Evolutionary conservation across 2,888 invertebrate genomes (phyloP).

Genomic region (Griposia aprilina): DNA sequence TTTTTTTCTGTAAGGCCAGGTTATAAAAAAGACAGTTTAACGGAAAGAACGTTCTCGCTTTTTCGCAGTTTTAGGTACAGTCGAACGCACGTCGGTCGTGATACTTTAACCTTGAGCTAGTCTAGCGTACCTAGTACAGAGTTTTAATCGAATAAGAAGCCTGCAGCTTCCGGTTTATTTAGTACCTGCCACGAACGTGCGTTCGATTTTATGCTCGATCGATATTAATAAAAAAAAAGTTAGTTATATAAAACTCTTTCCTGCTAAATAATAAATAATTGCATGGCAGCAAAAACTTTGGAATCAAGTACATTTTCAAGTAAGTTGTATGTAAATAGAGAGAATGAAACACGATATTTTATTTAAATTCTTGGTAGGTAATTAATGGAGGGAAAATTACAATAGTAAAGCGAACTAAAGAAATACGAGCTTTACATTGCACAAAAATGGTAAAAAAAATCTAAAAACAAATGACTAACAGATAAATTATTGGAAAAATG

Average conservation of each 20-base stretch:
- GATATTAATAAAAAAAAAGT: too few species aligned
- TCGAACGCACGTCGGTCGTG: neutral
- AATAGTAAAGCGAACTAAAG: neutral
- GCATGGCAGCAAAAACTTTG: neutral
- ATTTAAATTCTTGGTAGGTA: neutral
- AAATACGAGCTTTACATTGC: neutral
- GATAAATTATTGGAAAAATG: neutral
- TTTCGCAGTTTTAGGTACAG: neutral
- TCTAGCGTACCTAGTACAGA: neutral
- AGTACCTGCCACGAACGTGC: neutral
- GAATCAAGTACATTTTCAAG: neutral
- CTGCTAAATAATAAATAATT: neutral
- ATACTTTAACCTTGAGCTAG: neutral
- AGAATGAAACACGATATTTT: neutral
- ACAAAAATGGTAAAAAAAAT: neutral
- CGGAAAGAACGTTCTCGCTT: conserved; percentile 35
- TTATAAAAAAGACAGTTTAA: conserved; percentile 37
- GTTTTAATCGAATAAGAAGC: neutral
- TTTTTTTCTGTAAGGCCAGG: conserved; percentile 51
- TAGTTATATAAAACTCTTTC: neutral
- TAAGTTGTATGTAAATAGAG: neutral
- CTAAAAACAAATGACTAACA: neutral
- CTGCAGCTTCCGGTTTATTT: neutral
- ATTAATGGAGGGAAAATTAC: neutral
- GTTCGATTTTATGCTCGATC: neutral